Evolutionary conservation across 2,113 vertebrate species (phyloP).

Genomic region (Monopterus albus): DNA sequence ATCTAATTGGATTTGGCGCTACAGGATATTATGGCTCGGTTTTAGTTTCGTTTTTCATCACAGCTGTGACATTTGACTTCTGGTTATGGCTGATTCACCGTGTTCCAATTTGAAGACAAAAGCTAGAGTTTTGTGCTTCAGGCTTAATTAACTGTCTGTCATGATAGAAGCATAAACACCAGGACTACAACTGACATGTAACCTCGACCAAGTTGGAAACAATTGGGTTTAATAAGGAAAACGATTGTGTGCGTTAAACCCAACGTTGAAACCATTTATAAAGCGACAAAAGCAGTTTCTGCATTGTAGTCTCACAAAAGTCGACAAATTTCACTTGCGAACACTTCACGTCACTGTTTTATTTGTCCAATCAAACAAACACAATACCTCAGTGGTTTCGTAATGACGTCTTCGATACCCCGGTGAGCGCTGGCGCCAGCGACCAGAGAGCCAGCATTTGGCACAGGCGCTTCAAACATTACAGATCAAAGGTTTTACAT

Average conservation of each 20-base stretch:
- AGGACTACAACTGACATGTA: not conserved
- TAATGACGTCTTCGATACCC: conserved; percentile 63
- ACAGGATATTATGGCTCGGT: no score
- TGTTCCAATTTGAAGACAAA: not conserved
- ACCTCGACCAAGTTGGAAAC: not conserved
- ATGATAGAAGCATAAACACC: not conserved
- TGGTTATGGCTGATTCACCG: not conserved
- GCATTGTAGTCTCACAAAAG: not conserved
- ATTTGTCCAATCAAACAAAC: conserved; percentile 22
- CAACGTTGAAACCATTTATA: not conserved
- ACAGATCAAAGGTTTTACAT: conserved; percentile 83
- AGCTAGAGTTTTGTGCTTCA: not conserved
- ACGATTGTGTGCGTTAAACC: not conserved
- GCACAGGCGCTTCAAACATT: conserved; percentile 64
- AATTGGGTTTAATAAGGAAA: not conserved
- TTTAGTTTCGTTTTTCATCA: no score
- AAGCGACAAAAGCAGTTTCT: not conserved
- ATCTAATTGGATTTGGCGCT: no score
- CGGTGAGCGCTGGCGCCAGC: conserved; percentile 76
- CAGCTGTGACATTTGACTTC: no score
- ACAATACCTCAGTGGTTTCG: conserved; percentile 40
- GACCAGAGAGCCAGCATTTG: conserved; percentile 62
- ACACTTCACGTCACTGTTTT: not conserved
- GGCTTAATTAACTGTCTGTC: not conserved
- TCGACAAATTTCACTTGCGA: not conserved